phyloP scores from a whole-genome alignment of 2,113 vertebrate species.

The Podilymbus podiceps region DNA sequence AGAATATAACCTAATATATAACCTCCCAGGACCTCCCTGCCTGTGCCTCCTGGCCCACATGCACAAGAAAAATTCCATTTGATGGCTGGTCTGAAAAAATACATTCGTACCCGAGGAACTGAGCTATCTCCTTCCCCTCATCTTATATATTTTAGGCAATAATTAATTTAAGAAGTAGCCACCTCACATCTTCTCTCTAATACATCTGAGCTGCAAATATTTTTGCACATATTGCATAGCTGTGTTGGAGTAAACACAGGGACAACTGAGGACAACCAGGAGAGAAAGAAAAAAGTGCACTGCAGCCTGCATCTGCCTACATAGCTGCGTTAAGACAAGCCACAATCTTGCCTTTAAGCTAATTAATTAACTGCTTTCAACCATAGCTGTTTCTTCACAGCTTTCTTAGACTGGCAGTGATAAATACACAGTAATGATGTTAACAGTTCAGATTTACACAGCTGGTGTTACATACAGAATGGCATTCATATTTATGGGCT shows the following conservation, averaged over 20 bases:
- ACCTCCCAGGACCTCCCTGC: not conserved
- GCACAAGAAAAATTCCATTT: not conserved
- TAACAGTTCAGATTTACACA: slow-evolving; percentile 42
- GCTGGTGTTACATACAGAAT: not conserved
- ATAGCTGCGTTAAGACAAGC: not conserved
- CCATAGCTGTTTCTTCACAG: slow-evolving; percentile 50
- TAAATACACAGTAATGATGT: slow-evolving; percentile 41
- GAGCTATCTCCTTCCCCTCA: not conserved
- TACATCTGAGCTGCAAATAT: not conserved
- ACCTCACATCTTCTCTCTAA: not conserved
- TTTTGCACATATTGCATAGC: not conserved
- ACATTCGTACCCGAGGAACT: accelerated
- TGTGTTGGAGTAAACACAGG: not conserved
- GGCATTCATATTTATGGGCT: slow-evolving; percentile 19
- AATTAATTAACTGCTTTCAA: slow-evolving; percentile 60
- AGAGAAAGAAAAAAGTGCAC: not conserved
- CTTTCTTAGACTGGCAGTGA: slow-evolving; percentile 46
- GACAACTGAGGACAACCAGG: not conserved
- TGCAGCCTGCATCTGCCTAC: not conserved
- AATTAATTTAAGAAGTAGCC: not conserved
- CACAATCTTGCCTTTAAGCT: slow-evolving; percentile 35
- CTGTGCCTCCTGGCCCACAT: not conserved
- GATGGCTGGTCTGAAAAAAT: not conserved
- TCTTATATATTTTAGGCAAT: not conserved
- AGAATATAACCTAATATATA: not conserved